A percentile compares a stretch with the other conserved stretches of the same genome.
These are phyloP conservation scores for Sarcophilus harrisii DNA, from an alignment of 2,797 vertebrate species.

Conservation along the genomic window DNA sequence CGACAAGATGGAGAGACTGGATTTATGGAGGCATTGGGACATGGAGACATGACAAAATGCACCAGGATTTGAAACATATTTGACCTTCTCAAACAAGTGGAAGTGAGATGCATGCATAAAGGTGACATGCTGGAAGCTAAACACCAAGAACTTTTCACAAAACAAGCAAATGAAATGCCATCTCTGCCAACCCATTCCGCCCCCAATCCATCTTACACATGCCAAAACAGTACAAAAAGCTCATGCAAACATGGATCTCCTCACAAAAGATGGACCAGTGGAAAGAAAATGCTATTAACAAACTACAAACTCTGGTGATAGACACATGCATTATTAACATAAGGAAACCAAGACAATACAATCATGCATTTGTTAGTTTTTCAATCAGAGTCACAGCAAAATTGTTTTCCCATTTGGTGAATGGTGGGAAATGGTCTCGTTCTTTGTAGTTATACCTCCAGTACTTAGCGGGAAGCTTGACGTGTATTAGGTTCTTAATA, in stretches of 20 bases:
- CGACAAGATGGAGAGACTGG: slow-evolving; percentile 87
- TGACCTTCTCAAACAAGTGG: slow-evolving; percentile 79
- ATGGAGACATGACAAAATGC: slow-evolving; percentile 86
- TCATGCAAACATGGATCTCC: slow-evolving; percentile 75
- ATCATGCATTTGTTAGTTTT: slow-evolving; percentile 65
- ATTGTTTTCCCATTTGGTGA: slow-evolving; percentile 75
- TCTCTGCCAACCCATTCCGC: not conserved
- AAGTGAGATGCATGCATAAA: slow-evolving; percentile 84
- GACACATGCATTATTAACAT: slow-evolving; percentile 69
- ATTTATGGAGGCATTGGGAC: slow-evolving; percentile 86
- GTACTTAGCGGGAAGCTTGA: not conserved
- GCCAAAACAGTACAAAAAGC: slow-evolving; percentile 75
- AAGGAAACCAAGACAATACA: slow-evolving; percentile 62
- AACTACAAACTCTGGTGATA: slow-evolving; percentile 64
- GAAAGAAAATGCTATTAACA: slow-evolving; percentile 68
- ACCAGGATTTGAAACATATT: slow-evolving; percentile 85
- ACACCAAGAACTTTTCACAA: slow-evolving; percentile 64
- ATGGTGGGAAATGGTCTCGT: slow-evolving; percentile 42
- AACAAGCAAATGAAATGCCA: slow-evolving; percentile 71
- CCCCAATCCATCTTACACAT: not conserved
- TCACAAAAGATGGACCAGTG: slow-evolving; percentile 70
- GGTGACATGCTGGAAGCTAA: slow-evolving; percentile 79
- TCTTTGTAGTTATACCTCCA: not conserved
- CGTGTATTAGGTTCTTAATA: not conserved
- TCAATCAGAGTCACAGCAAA: slow-evolving; percentile 83